Evolutionary conservation across 2,888 invertebrate species (phyloP).

Genomic region (Pedicia rivosa): DNA sequence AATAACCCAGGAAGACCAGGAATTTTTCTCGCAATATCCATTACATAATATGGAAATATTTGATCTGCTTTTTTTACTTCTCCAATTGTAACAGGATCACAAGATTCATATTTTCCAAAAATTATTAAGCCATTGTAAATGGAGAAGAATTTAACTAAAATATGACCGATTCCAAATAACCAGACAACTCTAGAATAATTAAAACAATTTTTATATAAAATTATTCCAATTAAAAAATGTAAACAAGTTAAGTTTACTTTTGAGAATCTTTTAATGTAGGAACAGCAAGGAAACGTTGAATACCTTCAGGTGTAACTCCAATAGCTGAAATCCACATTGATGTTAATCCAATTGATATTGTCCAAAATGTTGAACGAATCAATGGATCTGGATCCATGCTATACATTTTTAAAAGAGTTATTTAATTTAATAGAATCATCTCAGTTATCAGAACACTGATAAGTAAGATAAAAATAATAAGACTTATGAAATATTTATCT

Average conservation of each 20-base stretch:
- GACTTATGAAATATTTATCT: slow-evolving; percentile 11
- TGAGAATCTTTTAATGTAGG: slow-evolving; percentile 37
- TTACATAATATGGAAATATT: slow-evolving; percentile 56
- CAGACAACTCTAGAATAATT: slow-evolving; percentile 10
- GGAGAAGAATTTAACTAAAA: slow-evolving; percentile 37
- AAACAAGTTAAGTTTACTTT: slow-evolving; percentile 3
- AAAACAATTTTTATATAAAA: no score
- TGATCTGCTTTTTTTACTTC: slow-evolving; percentile 39
- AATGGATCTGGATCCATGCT: slow-evolving; percentile 44
- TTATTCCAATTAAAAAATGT: no score
- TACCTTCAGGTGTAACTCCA: slow-evolving; percentile 38
- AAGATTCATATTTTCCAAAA: slow-evolving; percentile 45
- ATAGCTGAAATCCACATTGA: slow-evolving; percentile 35
- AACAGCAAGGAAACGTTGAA: slow-evolving; percentile 44
- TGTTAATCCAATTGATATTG: slow-evolving; percentile 37
- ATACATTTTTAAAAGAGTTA: slow-evolving; percentile 15
- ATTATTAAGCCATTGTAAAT: slow-evolving; percentile 42
- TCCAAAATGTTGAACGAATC: slow-evolving; percentile 42
- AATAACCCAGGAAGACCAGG: slow-evolving; percentile 63
- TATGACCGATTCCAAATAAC: slow-evolving; percentile 31
- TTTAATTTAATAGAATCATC: background rate
- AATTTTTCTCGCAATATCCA: slow-evolving; percentile 45
- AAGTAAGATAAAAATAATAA: background rate
- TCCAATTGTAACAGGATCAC: slow-evolving; percentile 44
- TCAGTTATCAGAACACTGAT: no score